A percentile compares a stretch with the other conserved stretches of the same genome.
phyloP scores from a whole-genome alignment of 1,140 invertebrate species.

The Ceratina australensis region DNA sequence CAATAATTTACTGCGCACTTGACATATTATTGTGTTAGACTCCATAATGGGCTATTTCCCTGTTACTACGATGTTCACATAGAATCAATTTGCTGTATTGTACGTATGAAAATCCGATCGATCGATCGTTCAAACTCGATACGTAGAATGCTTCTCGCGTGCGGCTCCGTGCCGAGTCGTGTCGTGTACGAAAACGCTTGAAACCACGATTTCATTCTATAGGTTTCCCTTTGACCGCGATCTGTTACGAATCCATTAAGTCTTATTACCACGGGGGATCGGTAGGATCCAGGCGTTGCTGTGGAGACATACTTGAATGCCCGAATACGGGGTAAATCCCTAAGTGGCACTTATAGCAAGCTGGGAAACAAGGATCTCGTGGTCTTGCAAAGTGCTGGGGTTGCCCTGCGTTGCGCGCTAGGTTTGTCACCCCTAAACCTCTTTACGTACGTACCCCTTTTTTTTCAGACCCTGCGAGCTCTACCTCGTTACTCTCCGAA shows the following conservation, averaged over 20 bases:
- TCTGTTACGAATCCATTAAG: conserved; percentile 36
- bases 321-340: conserved; percentile 40
- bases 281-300: conserved; percentile 1
- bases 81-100: conserved; percentile 15
- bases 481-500: too few species aligned
- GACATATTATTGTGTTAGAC: conserved; percentile 47
- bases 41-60: conserved; percentile 38
- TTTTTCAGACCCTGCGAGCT: conserved; percentile 27
- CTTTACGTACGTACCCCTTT: conserved; percentile 37
- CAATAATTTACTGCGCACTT: conserved; percentile 39
- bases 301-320: conserved; percentile 23
- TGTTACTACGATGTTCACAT: conserved; percentile 14
- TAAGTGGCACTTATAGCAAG: not conserved
- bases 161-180: too few species aligned
- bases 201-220: not conserved
- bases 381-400: conserved; percentile 32
- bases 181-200: not conserved
- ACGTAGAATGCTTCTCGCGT: too few species aligned
- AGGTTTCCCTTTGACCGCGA: conserved; percentile 10
- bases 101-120: not conserved
- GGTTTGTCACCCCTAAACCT: conserved; percentile 58
- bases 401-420: conserved; percentile 31
- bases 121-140: not conserved
- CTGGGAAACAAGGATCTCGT: conserved; percentile 37
- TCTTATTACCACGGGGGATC: conserved; percentile 50